phyloP scores from a whole-genome alignment of 2,888 invertebrate genomes.

The Cephus pygmeus region DNA sequence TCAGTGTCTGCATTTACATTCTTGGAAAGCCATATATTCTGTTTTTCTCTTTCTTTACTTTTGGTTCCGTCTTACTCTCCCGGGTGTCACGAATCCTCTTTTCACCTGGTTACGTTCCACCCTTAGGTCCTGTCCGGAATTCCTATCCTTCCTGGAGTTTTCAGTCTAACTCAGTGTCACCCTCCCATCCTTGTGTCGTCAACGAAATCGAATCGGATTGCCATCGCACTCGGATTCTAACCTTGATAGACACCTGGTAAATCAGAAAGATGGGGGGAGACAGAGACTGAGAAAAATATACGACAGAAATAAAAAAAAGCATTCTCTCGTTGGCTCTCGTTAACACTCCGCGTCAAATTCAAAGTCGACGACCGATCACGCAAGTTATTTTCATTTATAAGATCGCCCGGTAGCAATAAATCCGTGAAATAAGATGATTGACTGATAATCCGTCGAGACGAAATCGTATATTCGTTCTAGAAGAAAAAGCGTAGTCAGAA shows the following conservation, averaged over 20 bases:
- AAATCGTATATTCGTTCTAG: neutral
- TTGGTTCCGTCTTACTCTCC: neutral
- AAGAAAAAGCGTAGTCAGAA: neutral
- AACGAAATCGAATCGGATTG: neutral
- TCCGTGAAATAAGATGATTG: neutral
- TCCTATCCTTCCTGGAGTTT: neutral
- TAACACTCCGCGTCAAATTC: neutral
- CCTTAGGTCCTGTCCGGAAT: neutral
- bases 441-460: no score
- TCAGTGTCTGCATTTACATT: neutral
- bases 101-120: neutral
- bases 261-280: neutral
- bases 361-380: neutral
- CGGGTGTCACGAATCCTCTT: no score
- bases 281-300: conserved; percentile 12
- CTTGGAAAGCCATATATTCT: neutral
- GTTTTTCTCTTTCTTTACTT: neutral
- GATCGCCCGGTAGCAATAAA: neutral
- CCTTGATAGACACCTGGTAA: neutral
- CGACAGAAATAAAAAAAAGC: conserved; percentile 19
- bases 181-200: neutral
- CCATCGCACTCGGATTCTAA: neutral
- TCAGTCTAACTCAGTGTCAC: neutral
- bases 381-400: neutral
- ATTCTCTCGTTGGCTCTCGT: neutral